These are phyloP conservation scores for Phocoena phocoena DNA, from an alignment of 2,113 vertebrate genomes.

Conservation along the genomic window DNA sequence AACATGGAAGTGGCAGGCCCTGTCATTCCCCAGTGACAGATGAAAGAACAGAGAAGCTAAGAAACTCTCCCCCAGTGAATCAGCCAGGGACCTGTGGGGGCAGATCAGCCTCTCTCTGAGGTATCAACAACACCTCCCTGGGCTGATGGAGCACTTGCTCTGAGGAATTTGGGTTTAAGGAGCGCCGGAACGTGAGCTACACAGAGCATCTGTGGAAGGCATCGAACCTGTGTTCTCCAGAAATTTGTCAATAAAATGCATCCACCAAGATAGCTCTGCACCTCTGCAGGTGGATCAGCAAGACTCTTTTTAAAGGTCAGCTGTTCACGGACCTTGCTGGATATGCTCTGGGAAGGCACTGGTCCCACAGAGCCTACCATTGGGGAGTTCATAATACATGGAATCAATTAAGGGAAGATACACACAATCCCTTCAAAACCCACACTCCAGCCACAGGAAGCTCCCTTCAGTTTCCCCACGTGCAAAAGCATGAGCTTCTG, in stretches of 20 bases:
- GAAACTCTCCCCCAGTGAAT: not conserved
- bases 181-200: not conserved
- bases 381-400: not conserved
- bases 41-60: conserved; percentile 61
- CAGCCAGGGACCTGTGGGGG: not conserved
- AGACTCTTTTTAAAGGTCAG: not conserved
- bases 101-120: not conserved
- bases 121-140: not conserved
- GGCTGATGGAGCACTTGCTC: not conserved
- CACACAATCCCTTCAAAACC: not conserved
- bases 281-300: not conserved
- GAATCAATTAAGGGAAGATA: not conserved
- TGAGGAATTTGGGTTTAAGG: not conserved
- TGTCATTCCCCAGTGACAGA: conserved; percentile 49
- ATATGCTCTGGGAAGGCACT: not conserved
- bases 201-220: not conserved
- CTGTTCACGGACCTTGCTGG: not conserved
- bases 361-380: not conserved
- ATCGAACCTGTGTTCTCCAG: not conserved
- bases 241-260: not conserved
- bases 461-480: not conserved
- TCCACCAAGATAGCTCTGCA: not conserved
- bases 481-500: not conserved
- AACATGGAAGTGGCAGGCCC: not conserved
- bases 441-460: not conserved